These are phyloP conservation scores for Petaurus breviceps DNA, from an alignment of 2,113 vertebrate genomes.

Conservation along the genomic window DNA sequence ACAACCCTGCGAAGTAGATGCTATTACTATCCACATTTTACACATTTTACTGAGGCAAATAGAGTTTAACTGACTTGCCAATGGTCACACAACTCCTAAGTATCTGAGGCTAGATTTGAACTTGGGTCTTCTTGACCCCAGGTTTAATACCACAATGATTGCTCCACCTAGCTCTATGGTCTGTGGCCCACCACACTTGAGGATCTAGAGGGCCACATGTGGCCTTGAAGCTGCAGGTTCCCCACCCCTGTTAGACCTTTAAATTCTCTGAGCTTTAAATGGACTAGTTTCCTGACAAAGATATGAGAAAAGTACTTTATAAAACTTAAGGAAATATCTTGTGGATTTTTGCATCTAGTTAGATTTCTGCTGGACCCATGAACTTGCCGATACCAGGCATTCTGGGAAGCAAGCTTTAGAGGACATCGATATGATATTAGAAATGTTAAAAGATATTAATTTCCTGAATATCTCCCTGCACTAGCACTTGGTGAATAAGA, in stretches of 20 bases:
- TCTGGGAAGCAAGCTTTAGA: background rate
- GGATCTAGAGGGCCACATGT: too few species aligned
- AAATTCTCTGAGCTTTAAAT: background rate
- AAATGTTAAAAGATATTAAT: background rate
- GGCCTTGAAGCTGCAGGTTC: too few species aligned
- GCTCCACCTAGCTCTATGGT: background rate
- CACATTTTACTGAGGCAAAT: background rate
- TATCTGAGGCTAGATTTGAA: background rate
- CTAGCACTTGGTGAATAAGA: constrained; percentile 21
- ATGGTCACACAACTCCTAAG: background rate
- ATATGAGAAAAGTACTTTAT: too few species aligned
- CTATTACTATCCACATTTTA: background rate
- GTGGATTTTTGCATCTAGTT: background rate
- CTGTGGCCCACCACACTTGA: too few species aligned
- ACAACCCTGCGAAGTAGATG: background rate
- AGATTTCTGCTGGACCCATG: background rate
- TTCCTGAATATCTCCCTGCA: constrained; percentile 32
- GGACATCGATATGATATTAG: background rate
- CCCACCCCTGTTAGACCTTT: background rate
- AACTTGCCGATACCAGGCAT: background rate
- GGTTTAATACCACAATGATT: background rate
- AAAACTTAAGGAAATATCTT: background rate
- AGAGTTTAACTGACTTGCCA: background rate
- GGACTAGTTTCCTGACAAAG: too few species aligned
- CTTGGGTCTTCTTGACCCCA: too few species aligned